Evolutionary conservation across 2,888 invertebrate species (phyloP), one percentile per base, ranked within the genome.

Genomic region (Epistrophe grossulariae): DNA sequence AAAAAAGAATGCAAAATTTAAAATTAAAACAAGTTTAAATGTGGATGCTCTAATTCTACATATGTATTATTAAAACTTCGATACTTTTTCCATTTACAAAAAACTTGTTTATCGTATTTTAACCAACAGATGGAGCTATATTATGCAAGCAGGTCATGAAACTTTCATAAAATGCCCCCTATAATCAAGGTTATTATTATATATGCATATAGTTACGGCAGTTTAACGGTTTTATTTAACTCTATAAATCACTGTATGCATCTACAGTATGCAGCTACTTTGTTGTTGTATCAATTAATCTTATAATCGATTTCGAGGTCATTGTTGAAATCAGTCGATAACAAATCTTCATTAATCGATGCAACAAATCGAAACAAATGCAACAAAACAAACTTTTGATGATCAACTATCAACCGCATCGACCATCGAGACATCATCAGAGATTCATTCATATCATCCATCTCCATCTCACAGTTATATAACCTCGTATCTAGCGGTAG

Each of bases 381-480:
- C 80, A 72, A 84, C 52, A 24, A 84, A 77, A 66, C 66, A 11
- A 28, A 15, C 50, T 50, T 35, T 50, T 68, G 19, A 68, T 28
- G 48, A 48, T 35, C 48, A 48, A 10, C n/a, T 31, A 45, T 31
- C 9, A 11, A 19, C 15, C 68, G 50, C 17, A 45, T 31, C 9
- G 6, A 19, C 15, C 68, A 66, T 35, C 40, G 24, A 24, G 24
- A 24, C 24, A 24, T 24, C 24, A 24, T 24, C 24, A 24, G 24
- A 31, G 31, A 31, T 31, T 11, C 62, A 13, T 68, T 52, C 35
- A 70, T 62, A 70, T 62, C 48, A 71, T 79, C 62, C 19, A 73
- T 81, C 55, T 48, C 50, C 40, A 62, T 62, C 62, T 24, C 24
- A 85, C 85, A 85, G 85, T 85, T 85, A 82, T 31, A 50, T 79